Conservation (phyloP, 2,113 vertebrate genomes). For the Crotalus horridus region DNA sequence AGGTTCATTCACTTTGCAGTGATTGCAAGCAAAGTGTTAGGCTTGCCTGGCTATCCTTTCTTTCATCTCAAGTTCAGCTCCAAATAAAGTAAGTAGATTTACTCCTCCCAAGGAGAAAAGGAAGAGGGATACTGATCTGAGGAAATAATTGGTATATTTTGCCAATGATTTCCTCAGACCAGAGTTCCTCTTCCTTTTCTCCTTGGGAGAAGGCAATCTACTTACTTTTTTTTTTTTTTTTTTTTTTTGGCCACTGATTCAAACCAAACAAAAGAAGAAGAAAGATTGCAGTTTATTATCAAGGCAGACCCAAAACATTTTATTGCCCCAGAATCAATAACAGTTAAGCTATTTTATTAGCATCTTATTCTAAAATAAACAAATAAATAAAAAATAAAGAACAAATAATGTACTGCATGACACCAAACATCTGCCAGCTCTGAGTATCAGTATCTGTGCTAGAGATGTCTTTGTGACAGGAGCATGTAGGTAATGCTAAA, state of each 20-base stretch:
- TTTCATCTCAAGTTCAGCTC: slow-evolving; percentile 46
- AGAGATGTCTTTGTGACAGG: too few species aligned
- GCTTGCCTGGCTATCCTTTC: slow-evolving; percentile 26
- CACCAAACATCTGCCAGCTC: not conserved
- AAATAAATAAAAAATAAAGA: not conserved
- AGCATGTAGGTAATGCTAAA: not conserved
- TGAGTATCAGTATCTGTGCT: not conserved
- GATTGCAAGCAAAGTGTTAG: not conserved
- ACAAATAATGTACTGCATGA: not conserved
- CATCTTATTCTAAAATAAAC: not conserved
- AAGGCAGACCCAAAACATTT: not conserved
- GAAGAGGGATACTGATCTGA: not conserved
- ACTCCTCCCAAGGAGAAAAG: slow-evolving; percentile 25
- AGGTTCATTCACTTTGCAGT: not conserved
- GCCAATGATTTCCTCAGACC: not conserved
- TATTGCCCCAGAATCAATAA: not conserved
- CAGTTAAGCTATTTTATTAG: not conserved
- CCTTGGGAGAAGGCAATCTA: not conserved
- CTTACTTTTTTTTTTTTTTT: not conserved
- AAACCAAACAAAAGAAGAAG: slow-evolving; percentile 22
- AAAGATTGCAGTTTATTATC: not conserved
- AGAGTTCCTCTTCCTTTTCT: not conserved
- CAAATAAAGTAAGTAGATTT: slow-evolving; percentile 55
- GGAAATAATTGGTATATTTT: not conserved
- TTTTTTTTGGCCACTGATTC: not conserved